These are phyloP conservation scores for Salpingus planirostris DNA, from an alignment of 2,888 invertebrate genomes.

Conservation along the genomic window DNA sequence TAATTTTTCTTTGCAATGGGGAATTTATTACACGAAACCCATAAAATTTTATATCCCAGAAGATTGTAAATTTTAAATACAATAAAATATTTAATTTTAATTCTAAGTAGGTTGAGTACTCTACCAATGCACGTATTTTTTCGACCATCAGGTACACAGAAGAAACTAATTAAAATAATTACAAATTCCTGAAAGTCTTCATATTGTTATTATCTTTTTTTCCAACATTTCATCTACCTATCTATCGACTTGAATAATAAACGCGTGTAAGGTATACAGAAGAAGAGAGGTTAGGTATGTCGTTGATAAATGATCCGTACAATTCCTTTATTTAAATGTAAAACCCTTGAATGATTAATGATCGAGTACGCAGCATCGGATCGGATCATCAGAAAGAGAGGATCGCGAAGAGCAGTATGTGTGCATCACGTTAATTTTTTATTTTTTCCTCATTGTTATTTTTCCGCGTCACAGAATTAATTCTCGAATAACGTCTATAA, in stretches of 20 bases:
- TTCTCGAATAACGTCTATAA: too few species aligned
- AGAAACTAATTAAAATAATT: too few species aligned
- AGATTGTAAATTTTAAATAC: constrained; percentile 35
- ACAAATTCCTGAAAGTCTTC: too few species aligned
- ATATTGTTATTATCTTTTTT: constrained; percentile 5
- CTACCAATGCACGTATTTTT: too few species aligned
- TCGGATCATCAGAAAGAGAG: too few species aligned
- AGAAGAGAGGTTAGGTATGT: constrained; percentile 6
- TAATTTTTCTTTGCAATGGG: constrained; percentile 30
- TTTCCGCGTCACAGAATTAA: constrained; percentile 17
- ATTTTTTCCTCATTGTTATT: constrained; percentile 14
- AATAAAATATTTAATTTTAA: constrained; percentile 34
- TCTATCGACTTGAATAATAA: too few species aligned
- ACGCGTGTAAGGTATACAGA: background rate
- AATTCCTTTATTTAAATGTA: constrained; percentile 25
- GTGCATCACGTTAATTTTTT: constrained; percentile 9
- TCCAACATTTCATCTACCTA: constrained; percentile 3
- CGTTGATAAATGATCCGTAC: constrained; percentile 15
- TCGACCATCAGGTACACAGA: too few species aligned
- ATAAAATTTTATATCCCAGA: constrained; percentile 36
- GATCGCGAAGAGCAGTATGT: too few species aligned
- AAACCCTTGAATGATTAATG: constrained; percentile 24
- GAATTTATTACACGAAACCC: constrained; percentile 34
- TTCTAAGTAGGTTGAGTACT: constrained; percentile 25
- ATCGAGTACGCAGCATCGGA: constrained; percentile 4